These are phyloP conservation scores for Danio aesculapii DNA, from an alignment of 2,797 vertebrate species.

Conservation along the genomic window DNA sequence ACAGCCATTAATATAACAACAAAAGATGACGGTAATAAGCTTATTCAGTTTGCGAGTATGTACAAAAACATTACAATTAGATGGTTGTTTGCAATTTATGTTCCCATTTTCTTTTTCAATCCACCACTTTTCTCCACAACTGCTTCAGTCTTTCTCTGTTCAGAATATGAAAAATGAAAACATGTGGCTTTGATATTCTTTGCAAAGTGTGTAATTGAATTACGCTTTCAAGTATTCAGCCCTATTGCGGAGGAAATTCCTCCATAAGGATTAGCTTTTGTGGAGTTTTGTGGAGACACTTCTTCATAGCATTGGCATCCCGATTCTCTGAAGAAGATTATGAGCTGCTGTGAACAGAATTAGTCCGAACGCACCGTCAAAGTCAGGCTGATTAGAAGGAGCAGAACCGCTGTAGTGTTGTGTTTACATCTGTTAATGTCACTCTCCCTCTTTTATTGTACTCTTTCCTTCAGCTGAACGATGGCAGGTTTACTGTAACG, in stretches of 20 bases:
- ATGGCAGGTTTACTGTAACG: slow-evolving; percentile 97
- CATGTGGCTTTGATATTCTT: slow-evolving; percentile 38
- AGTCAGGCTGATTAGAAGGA: slow-evolving; percentile 47
- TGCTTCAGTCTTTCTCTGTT: slow-evolving; percentile 7
- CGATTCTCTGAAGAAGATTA: slow-evolving; percentile 56
- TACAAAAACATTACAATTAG: not conserved
- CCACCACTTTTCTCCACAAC: not conserved
- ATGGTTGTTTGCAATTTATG: not conserved
- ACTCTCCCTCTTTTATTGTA: not conserved
- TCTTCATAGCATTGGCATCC: slow-evolving; percentile 42
- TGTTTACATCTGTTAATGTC: slow-evolving; percentile 46
- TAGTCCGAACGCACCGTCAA: slow-evolving; percentile 42
- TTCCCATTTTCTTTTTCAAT: not conserved
- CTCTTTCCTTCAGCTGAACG: slow-evolving; percentile 86
- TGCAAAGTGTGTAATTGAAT: slow-evolving; percentile 45
- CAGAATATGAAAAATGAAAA: slow-evolving; percentile 29
- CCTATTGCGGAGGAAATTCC: slow-evolving; percentile 28
- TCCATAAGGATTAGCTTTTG: slow-evolving; percentile 46
- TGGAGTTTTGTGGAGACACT: slow-evolving; percentile 31
- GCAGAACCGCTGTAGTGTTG: slow-evolving; percentile 19
- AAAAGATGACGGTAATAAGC: not conserved
- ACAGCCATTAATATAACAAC: not conserved
- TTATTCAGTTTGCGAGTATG: not conserved
- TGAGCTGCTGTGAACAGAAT: slow-evolving; percentile 34
- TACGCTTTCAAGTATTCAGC: slow-evolving; percentile 51